Conservation (phyloP, 2,797 vertebrate genomes). For the Acomys russatus region DNA sequence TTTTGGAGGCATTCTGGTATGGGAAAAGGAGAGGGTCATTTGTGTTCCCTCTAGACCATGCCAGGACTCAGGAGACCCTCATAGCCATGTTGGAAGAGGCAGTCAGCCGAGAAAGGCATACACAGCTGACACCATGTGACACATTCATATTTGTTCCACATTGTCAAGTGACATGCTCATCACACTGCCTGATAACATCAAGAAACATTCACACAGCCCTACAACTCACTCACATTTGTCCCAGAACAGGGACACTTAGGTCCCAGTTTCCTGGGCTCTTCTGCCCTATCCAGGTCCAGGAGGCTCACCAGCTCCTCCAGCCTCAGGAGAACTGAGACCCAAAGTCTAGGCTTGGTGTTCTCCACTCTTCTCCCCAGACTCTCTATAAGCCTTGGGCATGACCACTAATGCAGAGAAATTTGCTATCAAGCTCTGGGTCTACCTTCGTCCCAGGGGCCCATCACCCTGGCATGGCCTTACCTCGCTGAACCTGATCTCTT, state of each 20-base stretch:
- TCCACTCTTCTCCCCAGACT: background rate
- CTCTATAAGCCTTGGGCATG: background rate
- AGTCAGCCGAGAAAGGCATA: background rate
- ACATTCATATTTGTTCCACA: background rate
- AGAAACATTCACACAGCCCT: background rate
- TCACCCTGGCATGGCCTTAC: constrained; percentile 85
- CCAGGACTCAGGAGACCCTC: background rate
- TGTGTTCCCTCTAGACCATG: background rate
- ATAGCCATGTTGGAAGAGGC: background rate
- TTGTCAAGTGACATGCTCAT: background rate
- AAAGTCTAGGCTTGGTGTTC: background rate
- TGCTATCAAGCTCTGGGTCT: background rate
- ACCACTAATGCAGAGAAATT: too few species aligned
- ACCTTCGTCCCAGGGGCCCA: rapidly evolving
- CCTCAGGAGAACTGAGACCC: background rate
- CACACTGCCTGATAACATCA: background rate
- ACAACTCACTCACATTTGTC: background rate
- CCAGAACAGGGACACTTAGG: background rate
- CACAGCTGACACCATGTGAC: background rate
- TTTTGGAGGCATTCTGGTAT: constrained; percentile 94
- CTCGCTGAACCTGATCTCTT: constrained; percentile 99
- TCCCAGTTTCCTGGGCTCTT: background rate
- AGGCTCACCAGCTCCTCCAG: background rate
- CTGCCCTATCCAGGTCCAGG: background rate
- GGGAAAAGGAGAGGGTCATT: background rate